A percentile compares a stretch with the other conserved stretches of the same genome.
Conservation (phyloP, 2,888 invertebrate species). For the Thymelicus acteon region DNA sequence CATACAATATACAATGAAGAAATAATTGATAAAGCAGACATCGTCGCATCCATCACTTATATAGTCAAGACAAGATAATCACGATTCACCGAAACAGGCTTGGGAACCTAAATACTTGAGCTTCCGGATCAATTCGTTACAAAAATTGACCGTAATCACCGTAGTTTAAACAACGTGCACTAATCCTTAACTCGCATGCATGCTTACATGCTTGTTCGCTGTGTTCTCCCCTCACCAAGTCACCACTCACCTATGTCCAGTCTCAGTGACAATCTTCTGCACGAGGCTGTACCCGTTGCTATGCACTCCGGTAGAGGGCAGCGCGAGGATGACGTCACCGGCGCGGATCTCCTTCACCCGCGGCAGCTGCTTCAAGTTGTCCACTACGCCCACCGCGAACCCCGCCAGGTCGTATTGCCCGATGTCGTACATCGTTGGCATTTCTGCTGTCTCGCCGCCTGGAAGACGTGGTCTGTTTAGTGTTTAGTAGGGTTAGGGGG, state of each 20-base stretch:
- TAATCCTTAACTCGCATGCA: too few relatives aligned
- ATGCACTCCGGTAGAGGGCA: constrained; percentile 96
- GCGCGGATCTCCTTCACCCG: constrained; percentile 85
- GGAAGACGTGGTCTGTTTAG: background rate
- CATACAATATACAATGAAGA: too few relatives aligned
- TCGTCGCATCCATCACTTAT: too few relatives aligned
- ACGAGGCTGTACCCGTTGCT: constrained; percentile 98
- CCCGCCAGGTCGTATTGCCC: constrained; percentile 98
- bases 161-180: too few relatives aligned
- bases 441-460: constrained; percentile 98
- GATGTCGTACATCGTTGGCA: constrained; percentile 96
- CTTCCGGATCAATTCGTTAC: too few relatives aligned
- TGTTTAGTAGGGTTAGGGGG: too few relatives aligned
- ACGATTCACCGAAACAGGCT: too few relatives aligned
- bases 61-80: too few relatives aligned
- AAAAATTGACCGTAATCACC: too few relatives aligned
- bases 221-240: background rate
- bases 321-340: constrained; percentile 93
- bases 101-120: too few relatives aligned
- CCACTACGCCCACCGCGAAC: constrained; percentile 97
- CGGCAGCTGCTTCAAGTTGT: constrained; percentile 89
- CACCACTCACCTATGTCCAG: constrained; percentile 83
- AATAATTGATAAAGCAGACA: too few relatives aligned
- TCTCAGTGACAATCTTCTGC: constrained; percentile 89
- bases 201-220: too few relatives aligned